Base-by-base conservation (phyloP, 2,888 invertebrate genomes). In the Mayetiola destructor region DNA sequence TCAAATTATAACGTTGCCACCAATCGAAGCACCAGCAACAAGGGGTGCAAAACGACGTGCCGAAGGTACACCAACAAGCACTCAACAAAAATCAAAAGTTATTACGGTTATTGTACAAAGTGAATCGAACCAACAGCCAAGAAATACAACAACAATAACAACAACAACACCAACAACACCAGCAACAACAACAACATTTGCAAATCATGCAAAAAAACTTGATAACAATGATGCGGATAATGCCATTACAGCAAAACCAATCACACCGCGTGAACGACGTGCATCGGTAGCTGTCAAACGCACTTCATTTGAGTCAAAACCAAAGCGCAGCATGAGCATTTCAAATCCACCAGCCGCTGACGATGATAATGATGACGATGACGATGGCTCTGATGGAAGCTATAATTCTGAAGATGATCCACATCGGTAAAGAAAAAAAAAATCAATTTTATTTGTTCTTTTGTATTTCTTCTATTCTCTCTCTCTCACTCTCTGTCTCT, bases 401-500 rank as follows among this genome's bases (percentile, higher is more conserved):
- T 80, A 79, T 68, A 84, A 83, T 70, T 88, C 88, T n/a, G 91
- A 92, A 72, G 92, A 93, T 73, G 93, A 94, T 77, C 93, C 93
- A 9, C 83, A 88, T 66, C 85, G 80, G 80, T 80, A 71, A 61
- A 62, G 16, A 48, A 3, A n/a, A 37, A 37, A 9, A 12, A n/a
- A 4, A 12, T 3, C n/a, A 27, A 5, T 48, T n/a, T n/a, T 27
- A n/a, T 27, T n/a, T 48, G 21, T 8, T 2, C 20, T 39, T 39
- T 10, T 39, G 3, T 23, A 21, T 4, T 23, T 37, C 16, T 6
- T 39, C 20, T 39, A 20, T 3, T n/a, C 8, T 39, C 3, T 39
- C 9, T 18, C 18, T 18, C 8, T 18, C 20, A 39, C 20, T n/a
- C 14, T 2, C 23, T 42, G 23, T 27, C 16, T 48, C 48, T 27